Conservation (phyloP, 2,797 vertebrate genomes). For the Decapterus maruadsi region DNA sequence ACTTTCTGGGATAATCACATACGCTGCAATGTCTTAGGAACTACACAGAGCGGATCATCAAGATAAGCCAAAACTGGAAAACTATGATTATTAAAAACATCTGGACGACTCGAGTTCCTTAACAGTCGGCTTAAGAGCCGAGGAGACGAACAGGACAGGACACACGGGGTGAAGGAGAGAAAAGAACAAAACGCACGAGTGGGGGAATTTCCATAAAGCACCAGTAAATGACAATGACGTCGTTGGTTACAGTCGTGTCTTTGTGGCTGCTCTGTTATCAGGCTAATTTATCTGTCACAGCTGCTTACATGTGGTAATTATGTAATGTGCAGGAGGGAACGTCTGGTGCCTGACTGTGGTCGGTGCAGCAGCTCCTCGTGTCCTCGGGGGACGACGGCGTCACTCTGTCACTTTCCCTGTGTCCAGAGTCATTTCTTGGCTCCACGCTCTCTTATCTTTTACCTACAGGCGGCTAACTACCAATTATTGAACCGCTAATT, state of each 20-base stretch:
- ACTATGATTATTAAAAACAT: neutral
- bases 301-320: neutral
- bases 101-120: no score
- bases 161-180: neutral
- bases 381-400: neutral
- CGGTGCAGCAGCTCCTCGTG: neutral
- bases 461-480: neutral
- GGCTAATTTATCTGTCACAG: neutral
- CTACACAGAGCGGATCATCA: no score
- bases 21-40: conserved; percentile 3
- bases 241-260: neutral
- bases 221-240: neutral
- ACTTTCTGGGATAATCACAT: conserved; percentile 7
- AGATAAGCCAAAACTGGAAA: no score
- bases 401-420: neutral
- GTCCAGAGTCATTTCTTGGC: neutral
- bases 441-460: neutral
- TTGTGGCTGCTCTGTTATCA: conserved; percentile 8
- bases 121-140: no score
- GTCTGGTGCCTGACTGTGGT: neutral
- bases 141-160: neutral
- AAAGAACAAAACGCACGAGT: neutral
- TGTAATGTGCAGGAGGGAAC: neutral
- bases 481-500: neutral
- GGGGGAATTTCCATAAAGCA: neutral